Evolutionary conservation across 2,113 vertebrate genomes (phyloP).

Genomic region (Phoxinus phoxinus): DNA sequence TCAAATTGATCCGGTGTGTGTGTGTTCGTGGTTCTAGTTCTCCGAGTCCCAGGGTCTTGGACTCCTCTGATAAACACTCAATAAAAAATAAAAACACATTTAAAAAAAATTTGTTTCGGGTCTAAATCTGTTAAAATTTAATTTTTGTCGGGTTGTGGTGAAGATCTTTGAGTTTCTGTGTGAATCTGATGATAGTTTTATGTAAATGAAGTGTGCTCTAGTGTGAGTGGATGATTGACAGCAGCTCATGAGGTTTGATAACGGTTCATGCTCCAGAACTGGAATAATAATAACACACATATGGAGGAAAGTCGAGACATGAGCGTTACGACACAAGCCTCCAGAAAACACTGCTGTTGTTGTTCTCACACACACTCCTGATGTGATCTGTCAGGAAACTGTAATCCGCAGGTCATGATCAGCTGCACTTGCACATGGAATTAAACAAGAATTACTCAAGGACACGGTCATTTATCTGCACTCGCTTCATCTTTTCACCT

Average conservation of each 20-base stretch:
- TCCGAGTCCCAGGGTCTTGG: too few species aligned
- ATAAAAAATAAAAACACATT: too few species aligned
- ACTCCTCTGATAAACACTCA: too few species aligned
- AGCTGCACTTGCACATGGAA: neutral
- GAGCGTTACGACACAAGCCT: neutral
- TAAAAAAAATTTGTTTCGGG: too few species aligned
- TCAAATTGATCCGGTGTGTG: too few species aligned
- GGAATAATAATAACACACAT: neutral
- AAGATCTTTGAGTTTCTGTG: too few species aligned
- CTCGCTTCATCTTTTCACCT: too few species aligned
- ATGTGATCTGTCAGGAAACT: neutral
- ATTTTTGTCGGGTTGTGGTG: too few species aligned
- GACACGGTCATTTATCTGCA: neutral
- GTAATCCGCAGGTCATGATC: neutral
- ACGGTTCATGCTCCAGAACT: neutral
- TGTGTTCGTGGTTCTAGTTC: too few species aligned
- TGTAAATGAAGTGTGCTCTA: too few species aligned
- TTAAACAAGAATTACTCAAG: neutral
- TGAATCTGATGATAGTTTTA: too few species aligned
- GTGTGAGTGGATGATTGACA: neutral
- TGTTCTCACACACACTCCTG: neutral
- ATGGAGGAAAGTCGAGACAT: neutral
- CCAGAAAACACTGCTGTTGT: neutral
- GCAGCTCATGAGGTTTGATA: neutral
- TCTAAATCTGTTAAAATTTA: too few species aligned